phyloP scores from a whole-genome alignment of 2,113 vertebrate species.

The Pluvianellus socialis region DNA sequence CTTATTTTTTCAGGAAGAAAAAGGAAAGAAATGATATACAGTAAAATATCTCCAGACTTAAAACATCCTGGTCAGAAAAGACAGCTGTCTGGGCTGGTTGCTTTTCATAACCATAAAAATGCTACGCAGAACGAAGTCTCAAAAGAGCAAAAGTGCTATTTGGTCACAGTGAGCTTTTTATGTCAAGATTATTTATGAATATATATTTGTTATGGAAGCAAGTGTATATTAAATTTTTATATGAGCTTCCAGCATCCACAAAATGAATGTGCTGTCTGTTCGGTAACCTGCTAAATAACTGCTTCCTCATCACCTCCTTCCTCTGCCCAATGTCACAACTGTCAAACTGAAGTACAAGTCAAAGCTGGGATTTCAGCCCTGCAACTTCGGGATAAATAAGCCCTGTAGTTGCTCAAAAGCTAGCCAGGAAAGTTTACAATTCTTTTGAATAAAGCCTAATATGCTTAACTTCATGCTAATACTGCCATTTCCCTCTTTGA shows the following conservation, averaged over 20 bases:
- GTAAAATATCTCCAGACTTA: not conserved
- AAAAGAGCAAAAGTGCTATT: not conserved
- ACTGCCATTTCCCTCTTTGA: not conserved
- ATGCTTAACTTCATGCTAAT: not conserved
- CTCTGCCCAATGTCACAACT: not conserved
- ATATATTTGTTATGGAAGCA: not conserved
- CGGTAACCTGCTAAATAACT: not conserved
- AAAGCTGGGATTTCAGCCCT: not conserved
- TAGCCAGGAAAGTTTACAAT: not conserved
- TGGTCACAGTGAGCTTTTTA: not conserved
- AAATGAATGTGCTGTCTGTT: not conserved
- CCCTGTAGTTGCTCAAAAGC: not conserved
- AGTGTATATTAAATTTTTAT: not conserved
- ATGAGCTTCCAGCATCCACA: not conserved
- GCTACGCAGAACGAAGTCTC: not conserved
- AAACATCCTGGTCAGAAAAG: not conserved
- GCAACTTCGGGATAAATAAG: not conserved
- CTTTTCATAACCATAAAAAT: not conserved
- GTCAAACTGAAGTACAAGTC: not conserved
- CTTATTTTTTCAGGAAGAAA: not conserved
- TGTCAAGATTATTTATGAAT: not conserved
- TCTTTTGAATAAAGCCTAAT: not conserved
- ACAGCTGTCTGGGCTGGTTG: not conserved
- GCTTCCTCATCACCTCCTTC: not conserved
- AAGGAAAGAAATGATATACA: not conserved